Base-by-base conservation (phyloP, 2,888 invertebrate genomes). In the Chorisops tibialis region DNA sequence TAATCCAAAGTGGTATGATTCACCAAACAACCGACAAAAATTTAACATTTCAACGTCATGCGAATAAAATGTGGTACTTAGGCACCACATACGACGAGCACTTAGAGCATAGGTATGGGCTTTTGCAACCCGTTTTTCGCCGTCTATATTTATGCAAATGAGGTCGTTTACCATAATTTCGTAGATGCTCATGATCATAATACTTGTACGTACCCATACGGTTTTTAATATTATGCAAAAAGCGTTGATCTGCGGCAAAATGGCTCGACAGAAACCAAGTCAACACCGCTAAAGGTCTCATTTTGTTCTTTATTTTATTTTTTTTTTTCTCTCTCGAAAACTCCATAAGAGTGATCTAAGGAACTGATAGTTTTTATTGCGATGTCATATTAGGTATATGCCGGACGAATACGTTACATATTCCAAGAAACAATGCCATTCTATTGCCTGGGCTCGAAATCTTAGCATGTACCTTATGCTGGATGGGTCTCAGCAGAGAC, bases 141-240 rank as follows among this genome's bases (percentile, higher is more conserved):
- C 30, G 62, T 65, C 54, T 59, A 48, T 63, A 65, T 65, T 67
- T 68, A 68, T 68, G 68, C 68, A 68, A 68, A 68, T 68, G 66
- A 66, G 68, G 67, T 68, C 68, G 67, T 68, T 68, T 67, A 65
- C 68, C 65, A 66, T 66, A 60, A 64, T 65, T 52, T 51, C 37
- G 14, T 50, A 41, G 48, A 37, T 50, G 49, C 22, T 49, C 60
- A 19, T 59, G 41, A 16, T 47, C 49, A 54, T 18, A 18, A 9
- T 45, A 16, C 43, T 21, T 9, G 19, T 21, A 37, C 19, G 37
- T 48, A 38, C 16, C 37, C 45, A 38, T 47, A 47, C 37, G 35
- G 12, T n/a, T 21, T 37, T 48, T 59, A 35, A 45, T 59, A 52
- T 30, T 58, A 64, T 64, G 61, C 64, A 52, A 43, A 61, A 52